Conservation (phyloP, 2,113 vertebrate genomes). For the Fregetta grallaria region DNA sequence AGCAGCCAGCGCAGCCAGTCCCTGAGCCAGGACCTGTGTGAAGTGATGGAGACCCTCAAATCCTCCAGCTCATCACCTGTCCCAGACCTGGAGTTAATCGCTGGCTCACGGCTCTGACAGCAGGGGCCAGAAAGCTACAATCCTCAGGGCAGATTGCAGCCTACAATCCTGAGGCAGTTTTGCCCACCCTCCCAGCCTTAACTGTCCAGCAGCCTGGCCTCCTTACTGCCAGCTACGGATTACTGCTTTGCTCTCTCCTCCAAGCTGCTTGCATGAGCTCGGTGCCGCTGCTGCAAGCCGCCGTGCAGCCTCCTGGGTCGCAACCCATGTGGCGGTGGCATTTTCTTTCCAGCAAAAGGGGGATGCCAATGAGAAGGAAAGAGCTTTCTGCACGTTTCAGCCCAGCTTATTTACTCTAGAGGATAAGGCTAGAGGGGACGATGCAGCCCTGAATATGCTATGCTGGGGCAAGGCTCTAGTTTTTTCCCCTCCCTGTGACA, state of each 20-base stretch:
- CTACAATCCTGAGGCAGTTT: not conserved
- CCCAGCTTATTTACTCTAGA: not conserved
- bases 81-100: not conserved
- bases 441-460: not conserved
- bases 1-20: not conserved
- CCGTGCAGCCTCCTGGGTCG: not conserved
- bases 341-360: not conserved
- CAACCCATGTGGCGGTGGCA: not conserved
- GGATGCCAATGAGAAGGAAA: not conserved
- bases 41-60: not conserved
- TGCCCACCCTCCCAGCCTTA: not conserved
- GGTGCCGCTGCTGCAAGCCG: rapidly evolving
- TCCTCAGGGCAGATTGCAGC: not conserved
- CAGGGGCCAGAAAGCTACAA: not conserved
- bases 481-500: not conserved
- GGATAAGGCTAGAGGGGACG: not conserved
- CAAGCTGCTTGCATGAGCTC: not conserved
- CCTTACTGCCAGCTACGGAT: not conserved
- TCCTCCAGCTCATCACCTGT: not conserved
- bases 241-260: not conserved
- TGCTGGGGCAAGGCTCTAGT: not conserved
- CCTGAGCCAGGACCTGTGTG: not conserved
- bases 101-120: not conserved
- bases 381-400: not conserved
- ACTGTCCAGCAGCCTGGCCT: not conserved